Evolutionary conservation across 2,113 vertebrate genomes (phyloP).

Genomic region (Mustela nigripes): DNA sequence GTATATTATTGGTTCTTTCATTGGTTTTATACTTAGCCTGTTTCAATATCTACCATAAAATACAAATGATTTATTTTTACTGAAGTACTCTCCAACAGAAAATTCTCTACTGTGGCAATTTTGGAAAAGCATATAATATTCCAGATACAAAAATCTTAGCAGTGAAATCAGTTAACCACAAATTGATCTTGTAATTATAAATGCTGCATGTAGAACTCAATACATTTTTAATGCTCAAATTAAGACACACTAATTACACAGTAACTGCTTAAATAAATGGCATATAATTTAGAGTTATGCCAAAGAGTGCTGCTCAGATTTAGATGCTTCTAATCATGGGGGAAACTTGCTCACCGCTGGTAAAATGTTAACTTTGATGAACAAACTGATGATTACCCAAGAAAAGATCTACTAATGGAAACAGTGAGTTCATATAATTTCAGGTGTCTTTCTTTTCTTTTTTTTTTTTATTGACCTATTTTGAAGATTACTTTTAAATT

Average conservation of each 20-base stretch:
- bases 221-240: constrained; percentile 83
- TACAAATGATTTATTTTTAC: constrained; percentile 49
- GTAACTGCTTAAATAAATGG: constrained; percentile 82
- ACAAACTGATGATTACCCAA: constrained; percentile 58
- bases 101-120: background rate
- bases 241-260: constrained; percentile 80
- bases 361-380: constrained; percentile 73
- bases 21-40: background rate
- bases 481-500: constrained; percentile 49
- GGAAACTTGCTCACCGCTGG: background rate
- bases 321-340: constrained; percentile 67
- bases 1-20: background rate
- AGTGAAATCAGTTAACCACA: constrained; percentile 73
- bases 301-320: constrained; percentile 70
- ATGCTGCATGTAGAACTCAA: constrained; percentile 69
- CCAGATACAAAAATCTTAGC: constrained; percentile 59
- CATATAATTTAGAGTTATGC: constrained; percentile 77
- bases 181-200: constrained; percentile 80
- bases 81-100: background rate
- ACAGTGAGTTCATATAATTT: constrained; percentile 33
- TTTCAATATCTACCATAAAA: background rate
- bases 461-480: constrained; percentile 4
- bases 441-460: background rate
- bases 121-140: constrained; percentile 60
- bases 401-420: constrained; percentile 55